Evolutionary conservation across 2,888 invertebrate species (phyloP).

Genomic region (Epinotia brunnichana): DNA sequence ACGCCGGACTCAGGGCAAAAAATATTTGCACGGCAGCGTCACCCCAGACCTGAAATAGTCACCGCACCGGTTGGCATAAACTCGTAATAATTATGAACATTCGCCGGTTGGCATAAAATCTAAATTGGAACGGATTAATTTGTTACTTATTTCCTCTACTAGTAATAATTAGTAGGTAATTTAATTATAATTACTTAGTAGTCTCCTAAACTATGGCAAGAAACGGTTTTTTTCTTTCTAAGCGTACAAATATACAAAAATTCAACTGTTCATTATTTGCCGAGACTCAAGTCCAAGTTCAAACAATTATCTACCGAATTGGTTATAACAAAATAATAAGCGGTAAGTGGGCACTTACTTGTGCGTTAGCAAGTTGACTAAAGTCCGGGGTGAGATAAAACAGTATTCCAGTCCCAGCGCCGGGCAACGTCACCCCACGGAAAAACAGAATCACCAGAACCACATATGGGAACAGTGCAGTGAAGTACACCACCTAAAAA

Average conservation of each 20-base stretch:
- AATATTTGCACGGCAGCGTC: slow-evolving; percentile 94
- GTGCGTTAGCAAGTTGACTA: slow-evolving; percentile 87
- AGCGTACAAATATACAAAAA: not conserved
- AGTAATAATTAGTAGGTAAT: no score
- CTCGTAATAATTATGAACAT: no score
- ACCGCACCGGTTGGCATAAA: not conserved
- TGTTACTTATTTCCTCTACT: no score
- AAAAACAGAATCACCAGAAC: slow-evolving; percentile 90
- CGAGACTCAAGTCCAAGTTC: not conserved
- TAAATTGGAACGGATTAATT: no score
- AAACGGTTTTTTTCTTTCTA: no score
- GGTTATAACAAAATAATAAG: not conserved
- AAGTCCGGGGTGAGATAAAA: slow-evolving; percentile 92
- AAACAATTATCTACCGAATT: not conserved
- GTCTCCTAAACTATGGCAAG: no score
- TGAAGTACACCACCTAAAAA: slow-evolving; percentile 88
- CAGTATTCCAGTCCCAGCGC: slow-evolving; percentile 89
- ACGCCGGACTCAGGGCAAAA: slow-evolving; percentile 92
- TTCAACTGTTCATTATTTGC: not conserved
- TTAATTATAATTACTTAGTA: no score
- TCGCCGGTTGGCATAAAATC: not conserved
- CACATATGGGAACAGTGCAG: slow-evolving; percentile 89
- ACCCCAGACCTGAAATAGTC: slow-evolving; percentile 86
- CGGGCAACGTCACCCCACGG: slow-evolving; percentile 90
- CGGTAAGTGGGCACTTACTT: slow-evolving; percentile 69